Evolutionary conservation across 2,113 vertebrate genomes (phyloP).

Genomic region (Lipophrys pholis): DNA sequence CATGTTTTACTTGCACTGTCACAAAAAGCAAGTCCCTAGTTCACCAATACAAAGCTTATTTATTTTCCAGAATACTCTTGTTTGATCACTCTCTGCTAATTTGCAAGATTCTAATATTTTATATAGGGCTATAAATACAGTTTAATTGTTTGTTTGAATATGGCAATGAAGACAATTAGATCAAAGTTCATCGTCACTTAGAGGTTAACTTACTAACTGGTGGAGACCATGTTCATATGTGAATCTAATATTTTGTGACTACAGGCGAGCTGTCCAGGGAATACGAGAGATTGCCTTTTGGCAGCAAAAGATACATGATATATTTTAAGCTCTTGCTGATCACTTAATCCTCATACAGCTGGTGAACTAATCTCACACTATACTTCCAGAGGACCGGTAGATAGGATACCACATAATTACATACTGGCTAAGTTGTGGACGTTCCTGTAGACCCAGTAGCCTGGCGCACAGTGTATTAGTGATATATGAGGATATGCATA

Average conservation of each 20-base stretch:
- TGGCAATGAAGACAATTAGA: background rate
- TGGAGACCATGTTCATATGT: background rate
- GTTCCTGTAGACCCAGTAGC: slow-evolving; percentile 52
- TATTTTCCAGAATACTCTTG: background rate
- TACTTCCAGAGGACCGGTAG: slow-evolving; percentile 63
- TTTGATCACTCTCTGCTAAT: background rate
- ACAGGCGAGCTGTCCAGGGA: slow-evolving; percentile 62
- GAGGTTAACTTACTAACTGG: background rate
- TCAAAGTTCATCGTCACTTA: background rate
- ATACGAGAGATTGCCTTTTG: slow-evolving; percentile 71
- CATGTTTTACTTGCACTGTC: no score
- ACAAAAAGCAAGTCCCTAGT: no score
- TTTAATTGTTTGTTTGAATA: background rate
- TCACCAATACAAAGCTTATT: background rate
- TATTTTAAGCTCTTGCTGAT: slow-evolving; percentile 75
- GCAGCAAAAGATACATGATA: slow-evolving; percentile 65
- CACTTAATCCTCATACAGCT: slow-evolving; percentile 78
- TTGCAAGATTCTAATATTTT: background rate
- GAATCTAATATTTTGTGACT: slow-evolving; percentile 9
- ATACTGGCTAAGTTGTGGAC: slow-evolving; percentile 68
- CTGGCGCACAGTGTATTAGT: slow-evolving; percentile 66
- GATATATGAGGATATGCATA: slow-evolving; percentile 52
- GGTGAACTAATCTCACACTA: slow-evolving; percentile 72
- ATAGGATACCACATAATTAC: slow-evolving; percentile 74
- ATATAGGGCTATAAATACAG: no score